These are phyloP conservation scores for Hassar affinis DNA, from an alignment of 2,113 vertebrate genomes.

Conservation along the genomic window DNA sequence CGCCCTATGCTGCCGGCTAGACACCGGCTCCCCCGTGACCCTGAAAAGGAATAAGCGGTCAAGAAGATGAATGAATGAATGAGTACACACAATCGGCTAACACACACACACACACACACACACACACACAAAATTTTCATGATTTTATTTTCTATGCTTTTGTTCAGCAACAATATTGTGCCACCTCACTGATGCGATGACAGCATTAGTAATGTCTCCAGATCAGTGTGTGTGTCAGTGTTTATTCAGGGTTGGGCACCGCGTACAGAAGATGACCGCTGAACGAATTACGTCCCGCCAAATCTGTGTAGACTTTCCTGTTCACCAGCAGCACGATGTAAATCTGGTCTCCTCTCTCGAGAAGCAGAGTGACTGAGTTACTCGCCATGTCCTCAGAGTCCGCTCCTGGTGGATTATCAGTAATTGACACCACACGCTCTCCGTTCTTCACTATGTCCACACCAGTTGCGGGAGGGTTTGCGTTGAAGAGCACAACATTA, in stretches of 20 bases:
- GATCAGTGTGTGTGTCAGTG: background rate
- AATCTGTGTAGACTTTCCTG: background rate
- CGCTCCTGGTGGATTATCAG: background rate
- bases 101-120: too few relatives aligned
- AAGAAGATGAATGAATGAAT: too few relatives aligned
- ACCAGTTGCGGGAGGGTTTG: background rate
- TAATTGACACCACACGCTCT: background rate
- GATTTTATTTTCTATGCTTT: background rate
- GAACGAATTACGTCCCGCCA: constrained; percentile 23
- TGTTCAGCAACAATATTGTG: background rate
- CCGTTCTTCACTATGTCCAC: background rate
- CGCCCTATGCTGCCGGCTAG: too few relatives aligned
- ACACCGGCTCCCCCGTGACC: too few relatives aligned
- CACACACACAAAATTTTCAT: too few relatives aligned
- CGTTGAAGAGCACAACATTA: background rate
- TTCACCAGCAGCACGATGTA: background rate
- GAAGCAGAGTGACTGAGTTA: background rate
- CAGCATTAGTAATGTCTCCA: background rate
- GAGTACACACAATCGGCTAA: too few relatives aligned
- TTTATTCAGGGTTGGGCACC: background rate
- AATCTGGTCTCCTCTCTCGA: constrained; percentile 36
- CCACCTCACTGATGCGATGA: background rate
- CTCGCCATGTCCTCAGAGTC: background rate
- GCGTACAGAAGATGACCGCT: constrained; percentile 40
- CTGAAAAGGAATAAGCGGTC: too few relatives aligned